phyloP scores from a whole-genome alignment of 2,797 vertebrate species.

The Enteromius radiatus region DNA sequence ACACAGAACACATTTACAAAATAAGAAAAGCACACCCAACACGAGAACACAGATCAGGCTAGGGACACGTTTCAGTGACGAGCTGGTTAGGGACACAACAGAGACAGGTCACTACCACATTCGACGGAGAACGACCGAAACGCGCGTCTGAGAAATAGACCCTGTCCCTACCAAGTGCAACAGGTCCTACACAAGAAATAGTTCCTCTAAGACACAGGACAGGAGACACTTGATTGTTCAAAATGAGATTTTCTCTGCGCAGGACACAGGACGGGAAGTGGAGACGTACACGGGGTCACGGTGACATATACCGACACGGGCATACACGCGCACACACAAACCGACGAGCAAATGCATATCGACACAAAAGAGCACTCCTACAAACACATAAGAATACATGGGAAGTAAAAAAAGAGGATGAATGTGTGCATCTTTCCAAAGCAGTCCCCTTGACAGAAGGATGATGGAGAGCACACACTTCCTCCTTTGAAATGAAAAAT shows the following conservation, averaged over 20 bases:
- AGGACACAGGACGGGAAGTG: constrained; percentile 55
- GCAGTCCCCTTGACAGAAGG: constrained; percentile 63
- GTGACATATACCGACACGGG: constrained; percentile 68
- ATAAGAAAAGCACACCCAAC: constrained; percentile 75
- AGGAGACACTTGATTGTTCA: constrained; percentile 69
- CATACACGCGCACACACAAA: constrained; percentile 66
- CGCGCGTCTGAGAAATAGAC: constrained; percentile 61
- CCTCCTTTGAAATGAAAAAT: constrained; percentile 56
- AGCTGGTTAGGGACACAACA: constrained; percentile 72
- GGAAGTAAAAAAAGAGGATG: constrained; percentile 71
- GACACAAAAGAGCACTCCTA: constrained; percentile 73
- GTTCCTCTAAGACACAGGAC: constrained; percentile 74
- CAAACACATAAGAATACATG: constrained; percentile 75
- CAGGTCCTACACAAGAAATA: constrained; percentile 62
- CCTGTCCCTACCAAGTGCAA: constrained; percentile 64
- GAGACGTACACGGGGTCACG: constrained; percentile 73
- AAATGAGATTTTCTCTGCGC: constrained; percentile 63
- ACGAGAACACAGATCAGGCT: constrained; percentile 77
- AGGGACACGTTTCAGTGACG: constrained; percentile 61
- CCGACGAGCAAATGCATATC: constrained; percentile 53
- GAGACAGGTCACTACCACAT: constrained; percentile 73
- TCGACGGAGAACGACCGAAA: constrained; percentile 69
- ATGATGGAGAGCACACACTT: constrained; percentile 58
- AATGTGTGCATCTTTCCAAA: constrained; percentile 68
- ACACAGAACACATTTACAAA: constrained; percentile 75